Evolutionary conservation across 1,140 invertebrate species (phyloP), one percentile per base, ranked within the genome.

Genomic region (Caerostris extrusa): DNA sequence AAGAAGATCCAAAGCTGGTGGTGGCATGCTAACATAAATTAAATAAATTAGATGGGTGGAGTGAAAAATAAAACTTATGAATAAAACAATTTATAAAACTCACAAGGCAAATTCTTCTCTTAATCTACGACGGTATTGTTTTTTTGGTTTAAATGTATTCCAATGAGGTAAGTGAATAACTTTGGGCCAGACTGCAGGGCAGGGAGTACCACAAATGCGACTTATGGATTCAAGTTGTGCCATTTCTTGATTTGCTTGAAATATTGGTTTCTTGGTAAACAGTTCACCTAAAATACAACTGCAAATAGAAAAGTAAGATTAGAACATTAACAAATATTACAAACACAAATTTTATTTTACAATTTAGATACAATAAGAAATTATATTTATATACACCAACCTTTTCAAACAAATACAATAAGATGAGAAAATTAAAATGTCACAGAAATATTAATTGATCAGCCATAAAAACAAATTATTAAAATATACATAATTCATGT

Each of bases 231-330:
- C 99, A 82, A 99, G 96, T 96, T 99, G 99, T 95, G 97, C 97
- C 97, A 99, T 97, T 96, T 99, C 99, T 71, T 98, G 97, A 96
- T 98, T 99, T 2, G 98, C 99, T 97, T 98, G 98, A 96, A 99
- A 99, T 57, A 99, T 97, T 6, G 99, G 99, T 95, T 98, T 98
- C 95, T 99, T 99, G 4, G 97, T 97, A 96, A 99, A 99, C 60
- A 99, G 96, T 97, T 99, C 99, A 3, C 99, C 99, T 57, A 99
- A 97, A 95, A 99, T 99, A 96, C 99, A 99, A 55, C 97, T 97
- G 95, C 34, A 94, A 90, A 94, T 55, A 94, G 58, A 55, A 57
- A 69, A 34, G 34, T 34, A 34, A 34, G 34, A 34, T 34, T 34
- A 34, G 34, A 34, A 2, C 34, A 34, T 34, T 34, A 34, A 34